Evolutionary conservation across 2,113 vertebrate genomes (phyloP).

Genomic region (Cyprinodon variegatus): DNA sequence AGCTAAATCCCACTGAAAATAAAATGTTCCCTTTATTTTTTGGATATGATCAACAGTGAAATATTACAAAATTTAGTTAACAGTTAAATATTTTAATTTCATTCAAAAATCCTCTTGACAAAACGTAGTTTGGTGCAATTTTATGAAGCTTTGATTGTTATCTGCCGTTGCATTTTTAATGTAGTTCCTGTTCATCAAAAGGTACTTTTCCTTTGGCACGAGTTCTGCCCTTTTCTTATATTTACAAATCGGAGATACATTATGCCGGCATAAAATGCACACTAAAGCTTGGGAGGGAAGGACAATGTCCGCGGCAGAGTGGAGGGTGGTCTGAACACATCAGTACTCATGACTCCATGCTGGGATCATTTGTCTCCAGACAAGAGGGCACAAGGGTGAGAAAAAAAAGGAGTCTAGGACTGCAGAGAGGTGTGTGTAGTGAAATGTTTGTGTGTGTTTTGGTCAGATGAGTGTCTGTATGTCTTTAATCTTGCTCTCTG

Average conservation of each 20-base stretch:
- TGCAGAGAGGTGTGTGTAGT: slow-evolving; percentile 62
- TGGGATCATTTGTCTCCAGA: slow-evolving; percentile 81
- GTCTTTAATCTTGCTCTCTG: slow-evolving; percentile 70
- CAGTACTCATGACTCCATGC: slow-evolving; percentile 77
- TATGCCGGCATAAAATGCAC: slow-evolving; percentile 74
- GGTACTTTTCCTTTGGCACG: slow-evolving; percentile 32
- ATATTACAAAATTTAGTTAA: slow-evolving; percentile 4
- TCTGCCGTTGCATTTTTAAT: background rate
- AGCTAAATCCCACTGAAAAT: slow-evolving; percentile 48
- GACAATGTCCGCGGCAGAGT: slow-evolving; percentile 67
- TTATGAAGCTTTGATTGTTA: background rate
- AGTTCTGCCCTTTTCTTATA: slow-evolving; percentile 56
- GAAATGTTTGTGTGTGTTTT: slow-evolving; percentile 53
- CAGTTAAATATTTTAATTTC: background rate
- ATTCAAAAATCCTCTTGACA: background rate
- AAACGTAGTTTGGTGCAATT: background rate
- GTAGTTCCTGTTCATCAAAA: slow-evolving; percentile 50
- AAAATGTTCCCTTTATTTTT: slow-evolving; percentile 2
- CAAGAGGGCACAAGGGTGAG: slow-evolving; percentile 80
- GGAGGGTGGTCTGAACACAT: slow-evolving; percentile 80
- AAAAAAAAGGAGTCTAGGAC: slow-evolving; percentile 61
- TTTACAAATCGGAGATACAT: slow-evolving; percentile 69
- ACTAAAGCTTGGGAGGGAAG: slow-evolving; percentile 62
- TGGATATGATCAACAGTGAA: background rate
- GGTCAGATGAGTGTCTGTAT: slow-evolving; percentile 67